phyloP scores from a whole-genome alignment of 2,888 invertebrate genomes.

The Octodonta nipae region DNA sequence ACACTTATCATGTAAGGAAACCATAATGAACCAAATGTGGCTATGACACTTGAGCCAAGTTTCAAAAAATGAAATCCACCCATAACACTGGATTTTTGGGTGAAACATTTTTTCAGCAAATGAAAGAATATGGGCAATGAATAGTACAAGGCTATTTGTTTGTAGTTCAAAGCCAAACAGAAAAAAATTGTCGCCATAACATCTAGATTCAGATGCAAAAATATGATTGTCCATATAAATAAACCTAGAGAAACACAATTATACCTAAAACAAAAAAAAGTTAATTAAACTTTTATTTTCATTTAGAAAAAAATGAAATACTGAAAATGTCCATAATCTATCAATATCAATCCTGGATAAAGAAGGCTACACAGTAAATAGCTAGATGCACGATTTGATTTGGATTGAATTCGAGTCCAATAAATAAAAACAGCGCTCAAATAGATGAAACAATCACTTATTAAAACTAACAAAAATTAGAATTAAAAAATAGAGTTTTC shows the following conservation, averaged over 20 bases:
- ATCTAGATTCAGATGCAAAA: slow-evolving; percentile 45
- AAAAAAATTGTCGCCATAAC: slow-evolving; percentile 62
- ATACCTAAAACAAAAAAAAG: too few species aligned
- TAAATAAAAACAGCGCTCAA: too few species aligned
- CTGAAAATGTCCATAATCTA: slow-evolving; percentile 98
- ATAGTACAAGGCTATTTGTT: slow-evolving; percentile 98
- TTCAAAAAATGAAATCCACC: too few species aligned
- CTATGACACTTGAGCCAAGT: slow-evolving; percentile 51
- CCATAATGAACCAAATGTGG: slow-evolving; percentile 67
- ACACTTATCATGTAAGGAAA: slow-evolving; percentile 52
- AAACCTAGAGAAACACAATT: slow-evolving; percentile 89
- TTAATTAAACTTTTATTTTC: too few species aligned
- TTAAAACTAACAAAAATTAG: too few species aligned
- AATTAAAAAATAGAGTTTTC: too few species aligned
- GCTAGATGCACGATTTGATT: slow-evolving; percentile 19
- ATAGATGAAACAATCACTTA: too few species aligned
- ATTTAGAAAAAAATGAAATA: too few species aligned
- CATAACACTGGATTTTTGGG: too few species aligned
- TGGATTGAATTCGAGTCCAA: too few species aligned
- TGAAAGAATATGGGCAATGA: slow-evolving; percentile 89
- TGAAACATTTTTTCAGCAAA: slow-evolving; percentile 56
- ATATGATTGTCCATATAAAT: slow-evolving; percentile 59
- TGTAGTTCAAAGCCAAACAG: slow-evolving; percentile 83
- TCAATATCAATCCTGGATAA: slow-evolving; percentile 84
- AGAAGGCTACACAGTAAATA: slow-evolving; percentile 43